Conservation (phyloP, 2,888 invertebrate species). For the Miltochrista miniata region DNA sequence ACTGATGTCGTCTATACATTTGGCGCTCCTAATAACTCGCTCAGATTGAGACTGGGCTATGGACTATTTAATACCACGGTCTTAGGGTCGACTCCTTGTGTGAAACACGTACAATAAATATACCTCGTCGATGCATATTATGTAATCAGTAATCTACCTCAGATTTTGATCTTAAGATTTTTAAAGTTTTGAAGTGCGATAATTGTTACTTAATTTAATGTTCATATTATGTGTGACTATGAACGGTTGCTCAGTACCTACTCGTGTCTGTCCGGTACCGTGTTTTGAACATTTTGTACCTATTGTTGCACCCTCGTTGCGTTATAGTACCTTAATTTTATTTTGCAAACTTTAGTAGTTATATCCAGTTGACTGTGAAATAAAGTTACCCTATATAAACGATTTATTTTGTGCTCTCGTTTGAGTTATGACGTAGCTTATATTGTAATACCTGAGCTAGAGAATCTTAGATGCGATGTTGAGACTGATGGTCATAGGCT, state of each 20-base stretch:
- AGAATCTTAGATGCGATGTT: constrained; percentile 74
- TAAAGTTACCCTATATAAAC: constrained; percentile 75
- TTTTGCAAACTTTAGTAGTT: constrained; percentile 58
- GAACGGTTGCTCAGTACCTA: constrained; percentile 70
- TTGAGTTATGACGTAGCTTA: constrained; percentile 68
- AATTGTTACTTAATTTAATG: constrained; percentile 80
- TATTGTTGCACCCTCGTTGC: constrained; percentile 55
- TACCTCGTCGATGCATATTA: constrained; percentile 81
- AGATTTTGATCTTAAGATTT: constrained; percentile 81
- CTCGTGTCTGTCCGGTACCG: constrained; percentile 65
- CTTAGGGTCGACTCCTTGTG: constrained; percentile 48
- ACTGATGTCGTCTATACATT: no score
- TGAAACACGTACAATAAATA: constrained; percentile 68
- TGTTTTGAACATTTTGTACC: constrained; percentile 71
- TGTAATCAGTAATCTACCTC: constrained; percentile 79
- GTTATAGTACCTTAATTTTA: constrained; percentile 55
- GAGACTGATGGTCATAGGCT: constrained; percentile 82
- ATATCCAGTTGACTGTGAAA: constrained; percentile 76
- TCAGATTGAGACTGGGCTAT: constrained; percentile 8
- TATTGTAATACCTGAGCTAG: constrained; percentile 72
- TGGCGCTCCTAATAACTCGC: no score
- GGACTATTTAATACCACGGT: constrained; percentile 31
- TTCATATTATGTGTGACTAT: constrained; percentile 64
- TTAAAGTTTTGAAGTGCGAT: constrained; percentile 77
- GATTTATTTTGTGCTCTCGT: constrained; percentile 73